phyloP scores from a whole-genome alignment of 2,113 vertebrate species.

The Fulica atra region DNA sequence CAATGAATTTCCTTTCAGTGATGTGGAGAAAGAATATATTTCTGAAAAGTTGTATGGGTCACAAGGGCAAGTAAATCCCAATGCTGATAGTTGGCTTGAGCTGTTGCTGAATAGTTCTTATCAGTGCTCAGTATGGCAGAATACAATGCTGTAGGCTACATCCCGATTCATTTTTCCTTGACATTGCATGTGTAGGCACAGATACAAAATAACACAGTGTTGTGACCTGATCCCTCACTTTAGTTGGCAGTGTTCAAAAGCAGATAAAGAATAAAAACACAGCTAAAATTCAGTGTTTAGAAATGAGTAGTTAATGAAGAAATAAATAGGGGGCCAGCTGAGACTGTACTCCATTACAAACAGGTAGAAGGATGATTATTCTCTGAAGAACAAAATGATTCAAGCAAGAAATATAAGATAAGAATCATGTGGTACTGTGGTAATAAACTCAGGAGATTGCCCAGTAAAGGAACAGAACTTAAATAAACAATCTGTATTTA shows the following conservation, averaged over 20 bases:
- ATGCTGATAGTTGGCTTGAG: background rate
- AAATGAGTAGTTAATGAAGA: background rate
- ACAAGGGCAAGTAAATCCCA: background rate
- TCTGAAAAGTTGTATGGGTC: background rate
- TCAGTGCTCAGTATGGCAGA: background rate
- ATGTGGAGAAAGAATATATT: background rate
- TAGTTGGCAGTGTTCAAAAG: background rate
- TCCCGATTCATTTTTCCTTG: background rate
- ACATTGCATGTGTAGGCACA: background rate
- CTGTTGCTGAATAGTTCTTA: background rate
- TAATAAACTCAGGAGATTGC: background rate
- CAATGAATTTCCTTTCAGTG: background rate
- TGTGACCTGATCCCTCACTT: background rate
- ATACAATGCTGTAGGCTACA: background rate
- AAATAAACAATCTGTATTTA: background rate
- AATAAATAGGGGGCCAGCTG: background rate
- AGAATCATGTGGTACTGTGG: accelerated
- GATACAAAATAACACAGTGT: background rate
- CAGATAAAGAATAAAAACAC: background rate
- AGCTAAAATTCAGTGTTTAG: background rate
- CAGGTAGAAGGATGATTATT: background rate
- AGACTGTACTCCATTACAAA: background rate
- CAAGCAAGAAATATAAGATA: background rate
- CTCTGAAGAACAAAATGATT: background rate
- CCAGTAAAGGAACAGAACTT: background rate